These are phyloP conservation scores for Helostoma temminkii DNA, from an alignment of 2,797 vertebrate species.

Conservation along the genomic window DNA sequence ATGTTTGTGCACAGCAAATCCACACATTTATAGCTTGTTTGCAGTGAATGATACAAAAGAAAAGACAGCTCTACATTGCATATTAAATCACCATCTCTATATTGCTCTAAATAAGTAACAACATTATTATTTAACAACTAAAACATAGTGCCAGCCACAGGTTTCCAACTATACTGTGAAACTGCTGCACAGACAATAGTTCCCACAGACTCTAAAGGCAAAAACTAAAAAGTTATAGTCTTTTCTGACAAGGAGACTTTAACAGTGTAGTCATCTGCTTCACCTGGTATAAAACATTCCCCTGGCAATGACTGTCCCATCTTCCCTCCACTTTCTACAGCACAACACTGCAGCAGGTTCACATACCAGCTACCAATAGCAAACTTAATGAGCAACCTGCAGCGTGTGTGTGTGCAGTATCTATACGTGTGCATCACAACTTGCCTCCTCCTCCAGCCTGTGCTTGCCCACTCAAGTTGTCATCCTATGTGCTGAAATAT, in stretches of 20 bases:
- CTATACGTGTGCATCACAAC: conserved; percentile 22
- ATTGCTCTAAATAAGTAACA: no score
- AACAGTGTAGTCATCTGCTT: conserved; percentile 57
- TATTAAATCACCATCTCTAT: no score
- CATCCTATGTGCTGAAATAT: conserved; percentile 4
- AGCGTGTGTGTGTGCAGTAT: conserved; percentile 8
- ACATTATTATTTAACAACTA: not conserved
- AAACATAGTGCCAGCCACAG: not conserved
- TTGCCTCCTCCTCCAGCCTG: conserved; percentile 27
- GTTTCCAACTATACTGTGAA: not conserved
- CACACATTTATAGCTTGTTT: no score
- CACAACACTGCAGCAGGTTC: conserved; percentile 52
- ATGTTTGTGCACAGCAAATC: no score
- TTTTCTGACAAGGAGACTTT: conserved; percentile 53
- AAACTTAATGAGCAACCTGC: conserved; percentile 70
- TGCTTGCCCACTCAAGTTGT: conserved; percentile 36
- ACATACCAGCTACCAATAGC: conserved; percentile 50
- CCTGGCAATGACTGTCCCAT: conserved; percentile 57
- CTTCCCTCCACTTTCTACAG: conserved; percentile 54
- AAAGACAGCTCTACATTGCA: no score
- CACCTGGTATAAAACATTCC: conserved; percentile 56
- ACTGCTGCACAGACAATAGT: conserved; percentile 6
- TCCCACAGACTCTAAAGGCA: conserved; percentile 26
- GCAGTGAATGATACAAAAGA: no score
- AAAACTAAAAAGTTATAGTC: conserved; percentile 33